phyloP scores from a whole-genome alignment of 1,140 invertebrate species.

The Zeugodacus cucurbitae region DNA sequence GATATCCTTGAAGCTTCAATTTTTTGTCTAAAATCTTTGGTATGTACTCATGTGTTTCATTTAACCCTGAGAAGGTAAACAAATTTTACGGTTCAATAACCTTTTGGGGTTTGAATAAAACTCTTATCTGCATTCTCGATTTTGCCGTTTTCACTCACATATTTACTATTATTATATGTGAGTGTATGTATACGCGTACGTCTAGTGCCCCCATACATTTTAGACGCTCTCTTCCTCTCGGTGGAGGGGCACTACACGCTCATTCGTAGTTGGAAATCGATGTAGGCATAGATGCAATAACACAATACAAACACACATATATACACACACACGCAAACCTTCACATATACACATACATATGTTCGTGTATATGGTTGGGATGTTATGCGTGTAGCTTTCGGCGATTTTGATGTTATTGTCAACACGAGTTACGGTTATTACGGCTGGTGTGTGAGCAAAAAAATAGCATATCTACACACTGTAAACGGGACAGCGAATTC shows the following conservation, averaged over 20 bases:
- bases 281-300: not conserved
- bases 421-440: slow-evolving; percentile 19
- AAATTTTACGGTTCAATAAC: slow-evolving; percentile 36
- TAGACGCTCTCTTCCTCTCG: not conserved
- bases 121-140: slow-evolving; percentile 19
- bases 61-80: slow-evolving; percentile 27
- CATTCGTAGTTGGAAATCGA: not conserved
- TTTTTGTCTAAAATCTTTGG: not conserved
- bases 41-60: not conserved
- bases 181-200: not conserved
- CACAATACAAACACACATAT: not conserved
- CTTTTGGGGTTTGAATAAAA: slow-evolving; percentile 31
- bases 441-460: not conserved
- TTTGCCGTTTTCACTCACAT: not conserved
- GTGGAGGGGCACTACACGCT: not conserved
- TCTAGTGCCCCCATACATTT: not conserved
- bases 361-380: too few relatives aligned
- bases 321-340: not conserved
- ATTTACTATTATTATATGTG: not conserved
- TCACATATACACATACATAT: not conserved
- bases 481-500: slow-evolving; percentile 19
- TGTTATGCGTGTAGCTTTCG: not conserved
- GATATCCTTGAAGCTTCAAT: not conserved
- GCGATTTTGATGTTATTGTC: slow-evolving; percentile 20
- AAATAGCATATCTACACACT: not conserved